Base-by-base conservation (phyloP, 2,113 vertebrate genomes). In the Megalops atlanticus region DNA sequence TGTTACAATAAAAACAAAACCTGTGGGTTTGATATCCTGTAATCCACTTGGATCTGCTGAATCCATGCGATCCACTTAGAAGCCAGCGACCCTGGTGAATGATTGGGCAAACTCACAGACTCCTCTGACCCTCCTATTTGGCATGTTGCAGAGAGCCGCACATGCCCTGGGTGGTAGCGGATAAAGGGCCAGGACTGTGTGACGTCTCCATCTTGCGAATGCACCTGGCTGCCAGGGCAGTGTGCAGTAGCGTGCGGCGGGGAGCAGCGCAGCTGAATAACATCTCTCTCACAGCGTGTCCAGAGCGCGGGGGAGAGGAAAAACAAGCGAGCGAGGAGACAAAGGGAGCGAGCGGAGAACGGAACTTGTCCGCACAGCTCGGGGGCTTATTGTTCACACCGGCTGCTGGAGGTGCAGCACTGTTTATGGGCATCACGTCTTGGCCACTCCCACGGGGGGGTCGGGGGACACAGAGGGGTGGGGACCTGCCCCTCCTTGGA, bases 311-410 rank as follows among this genome's bases (percentile, higher is more conserved):
- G 64, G 70, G 31, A 14, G 16, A 45, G 82, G 79, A 80, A 85
- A 85, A 85, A 86, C 82, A 84, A 31, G 70, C 1, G 52, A 83
- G 76, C 73, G 35, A 39, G 33, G 81, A 87, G 83, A 86, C 80
- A 87, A 82, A 86, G 71, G 69, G 71, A 73, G 71, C 24, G 58
- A 64, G 71, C 12, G 71, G 71, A 40, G 35, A 73, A 38, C 35
- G 16, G 70, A 16, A 21, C 74, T 49, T 33, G n/a, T 76, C 41
- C 74, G 18, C 43, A 11, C 27, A 52, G 43, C 16, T 8, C n/a
- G 0, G 27, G 16, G 75, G 3, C 33, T 77, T 52, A 77, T 77
- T 77, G 75, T 77, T 77, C 43, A 35, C 75, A 77, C 43, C 43
- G 72, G 73, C 76, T 70, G 74, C 36, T 36, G 31, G 14, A 80